Evolutionary conservation across 2,113 vertebrate genomes (phyloP).

Genomic region (Bolborhynchus lineola): DNA sequence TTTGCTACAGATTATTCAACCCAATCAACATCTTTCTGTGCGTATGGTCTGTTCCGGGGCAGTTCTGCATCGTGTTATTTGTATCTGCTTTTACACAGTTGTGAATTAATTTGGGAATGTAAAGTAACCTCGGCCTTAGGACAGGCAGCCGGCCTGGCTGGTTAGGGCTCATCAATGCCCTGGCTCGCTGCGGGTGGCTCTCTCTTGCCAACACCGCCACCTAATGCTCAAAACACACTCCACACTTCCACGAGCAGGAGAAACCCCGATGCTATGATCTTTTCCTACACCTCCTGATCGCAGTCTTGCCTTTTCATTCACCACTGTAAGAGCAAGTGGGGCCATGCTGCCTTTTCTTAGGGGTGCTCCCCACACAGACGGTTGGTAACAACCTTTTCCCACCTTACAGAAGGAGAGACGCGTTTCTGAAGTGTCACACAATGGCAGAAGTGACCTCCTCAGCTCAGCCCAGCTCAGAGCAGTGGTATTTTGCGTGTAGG

Average conservation of each 20-base stretch:
- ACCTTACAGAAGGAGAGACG: rapidly evolving
- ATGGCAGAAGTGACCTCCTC: rapidly evolving
- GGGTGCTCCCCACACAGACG: rapidly evolving
- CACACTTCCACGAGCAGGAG: background rate
- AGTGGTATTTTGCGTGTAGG: rapidly evolving
- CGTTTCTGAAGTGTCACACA: rapidly evolving
- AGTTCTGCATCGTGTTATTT: background rate
- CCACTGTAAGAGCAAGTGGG: background rate
- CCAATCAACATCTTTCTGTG: background rate
- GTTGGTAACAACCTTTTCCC: rapidly evolving
- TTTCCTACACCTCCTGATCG: background rate
- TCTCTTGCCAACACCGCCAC: background rate
- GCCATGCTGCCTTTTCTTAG: rapidly evolving
- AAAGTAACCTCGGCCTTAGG: rapidly evolving
- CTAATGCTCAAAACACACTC: background rate
- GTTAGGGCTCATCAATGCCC: background rate
- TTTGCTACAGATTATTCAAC: no score
- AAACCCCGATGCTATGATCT: background rate
- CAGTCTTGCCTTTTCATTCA: background rate
- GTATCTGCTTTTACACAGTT: background rate
- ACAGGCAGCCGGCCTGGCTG: background rate
- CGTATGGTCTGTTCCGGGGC: background rate
- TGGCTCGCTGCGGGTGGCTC: background rate
- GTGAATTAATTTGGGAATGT: background rate
- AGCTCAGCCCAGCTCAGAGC: background rate